A percentile compares a stretch with the other conserved stretches of the same genome.
Conservation (phyloP, 2,797 vertebrate species). For the Xenentodon cancila region DNA sequence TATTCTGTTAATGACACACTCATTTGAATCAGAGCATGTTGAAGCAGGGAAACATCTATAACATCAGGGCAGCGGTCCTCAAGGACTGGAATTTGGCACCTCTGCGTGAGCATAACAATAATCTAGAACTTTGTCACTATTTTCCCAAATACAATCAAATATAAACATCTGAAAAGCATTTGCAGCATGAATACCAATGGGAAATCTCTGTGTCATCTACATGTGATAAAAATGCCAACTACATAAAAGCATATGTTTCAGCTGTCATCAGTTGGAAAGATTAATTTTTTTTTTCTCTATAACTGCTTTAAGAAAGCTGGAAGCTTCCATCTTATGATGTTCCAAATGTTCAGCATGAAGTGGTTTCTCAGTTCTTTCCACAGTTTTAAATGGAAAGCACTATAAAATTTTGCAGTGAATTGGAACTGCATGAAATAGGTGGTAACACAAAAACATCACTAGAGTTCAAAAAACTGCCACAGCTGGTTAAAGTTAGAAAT, state of each 20-base stretch:
- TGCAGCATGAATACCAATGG: neutral
- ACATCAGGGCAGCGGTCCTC: too few species aligned
- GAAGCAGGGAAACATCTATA: too few species aligned
- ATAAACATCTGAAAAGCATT: neutral
- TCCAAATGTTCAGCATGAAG: conserved; percentile 10
- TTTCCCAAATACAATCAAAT: too few species aligned
- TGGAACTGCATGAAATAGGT: conserved; percentile 32
- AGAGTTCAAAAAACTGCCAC: conserved; percentile 18
- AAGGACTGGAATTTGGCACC: neutral
- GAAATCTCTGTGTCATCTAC: neutral
- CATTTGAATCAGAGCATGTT: too few species aligned
- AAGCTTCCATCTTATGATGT: conserved; percentile 10
- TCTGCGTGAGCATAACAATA: neutral
- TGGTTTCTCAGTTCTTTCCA: conserved; percentile 40
- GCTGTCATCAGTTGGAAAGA: too few species aligned
- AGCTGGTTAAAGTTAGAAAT: conserved; percentile 12
- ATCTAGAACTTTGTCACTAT: neutral
- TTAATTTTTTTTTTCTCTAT: too few species aligned
- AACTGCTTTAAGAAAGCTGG: neutral
- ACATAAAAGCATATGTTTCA: neutral
- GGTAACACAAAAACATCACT: conserved; percentile 7
- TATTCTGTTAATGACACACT: too few species aligned
- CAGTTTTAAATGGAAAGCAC: conserved; percentile 22
- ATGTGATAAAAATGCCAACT: neutral
- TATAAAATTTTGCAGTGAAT: conserved; percentile 11